phyloP scores from a whole-genome alignment of 2,888 invertebrate genomes.

The Suillia variegata region DNA sequence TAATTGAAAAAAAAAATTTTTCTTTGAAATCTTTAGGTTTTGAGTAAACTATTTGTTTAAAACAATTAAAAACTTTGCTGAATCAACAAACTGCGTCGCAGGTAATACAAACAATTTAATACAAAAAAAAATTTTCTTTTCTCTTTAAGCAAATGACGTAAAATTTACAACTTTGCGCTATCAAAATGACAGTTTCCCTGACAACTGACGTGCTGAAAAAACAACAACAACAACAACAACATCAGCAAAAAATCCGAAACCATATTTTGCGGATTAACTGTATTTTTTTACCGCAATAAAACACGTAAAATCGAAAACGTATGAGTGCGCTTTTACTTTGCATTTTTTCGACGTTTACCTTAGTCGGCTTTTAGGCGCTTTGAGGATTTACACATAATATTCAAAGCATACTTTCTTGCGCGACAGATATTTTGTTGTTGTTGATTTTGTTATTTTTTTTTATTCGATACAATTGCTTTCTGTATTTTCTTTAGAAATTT shows the following conservation, averaged over 20 bases:
- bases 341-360: too few relatives aligned
- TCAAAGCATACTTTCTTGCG: not conserved
- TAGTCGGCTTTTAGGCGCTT: not conserved
- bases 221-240: not conserved
- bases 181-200: not conserved
- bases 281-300: too few relatives aligned
- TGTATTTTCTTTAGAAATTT: not conserved
- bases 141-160: not conserved
- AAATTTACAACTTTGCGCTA: not conserved
- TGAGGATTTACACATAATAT: not conserved
- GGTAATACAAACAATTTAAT: too few relatives aligned
- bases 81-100: too few relatives aligned
- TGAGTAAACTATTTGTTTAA: too few relatives aligned
- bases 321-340: not conserved
- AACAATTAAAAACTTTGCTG: too few relatives aligned
- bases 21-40: too few relatives aligned
- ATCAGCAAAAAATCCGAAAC: not conserved
- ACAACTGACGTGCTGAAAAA: not conserved
- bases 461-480: not conserved
- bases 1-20: too few relatives aligned
- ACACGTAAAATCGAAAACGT: slow-evolving; percentile 1
- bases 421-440: not conserved
- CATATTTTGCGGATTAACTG: too few relatives aligned
- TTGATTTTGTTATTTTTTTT: not conserved
- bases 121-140: too few relatives aligned